Conservation (phyloP, 2,888 invertebrate genomes). For the Cheilosia impressa region DNA sequence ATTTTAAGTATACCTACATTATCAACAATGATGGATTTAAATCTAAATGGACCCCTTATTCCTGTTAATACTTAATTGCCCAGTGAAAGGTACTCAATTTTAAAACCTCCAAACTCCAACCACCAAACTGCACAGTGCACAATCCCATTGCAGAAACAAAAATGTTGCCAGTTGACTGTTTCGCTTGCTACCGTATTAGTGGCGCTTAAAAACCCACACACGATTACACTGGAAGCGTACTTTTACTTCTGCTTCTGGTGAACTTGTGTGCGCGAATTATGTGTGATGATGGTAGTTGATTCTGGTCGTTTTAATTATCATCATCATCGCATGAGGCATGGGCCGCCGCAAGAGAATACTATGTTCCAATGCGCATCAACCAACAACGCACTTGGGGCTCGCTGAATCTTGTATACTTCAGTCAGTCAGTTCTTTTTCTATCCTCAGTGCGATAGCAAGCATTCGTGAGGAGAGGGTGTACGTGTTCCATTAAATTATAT, state of each 20-base stretch:
- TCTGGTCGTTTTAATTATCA: conserved; percentile 31
- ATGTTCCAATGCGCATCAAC: background rate
- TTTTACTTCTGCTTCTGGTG: background rate
- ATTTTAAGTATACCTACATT: too few species aligned
- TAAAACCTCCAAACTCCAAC: too few species aligned
- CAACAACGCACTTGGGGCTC: background rate
- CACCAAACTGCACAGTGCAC: too few species aligned
- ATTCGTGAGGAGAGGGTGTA: conserved; percentile 33
- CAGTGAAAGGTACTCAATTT: too few species aligned
- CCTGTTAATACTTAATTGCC: too few species aligned
- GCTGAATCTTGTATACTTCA: background rate
- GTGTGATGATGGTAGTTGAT: conserved; percentile 12
- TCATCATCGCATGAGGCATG: background rate
- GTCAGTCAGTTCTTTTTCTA: conserved; percentile 49
- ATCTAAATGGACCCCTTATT: too few species aligned
- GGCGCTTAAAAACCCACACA: conserved; percentile 33
- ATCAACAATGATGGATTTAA: too few species aligned
- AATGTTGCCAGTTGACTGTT: conserved; percentile 2
- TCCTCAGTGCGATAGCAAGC: conserved; percentile 58
- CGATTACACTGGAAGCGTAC: conserved; percentile 49
- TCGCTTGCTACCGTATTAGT: conserved; percentile 36
- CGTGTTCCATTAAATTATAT: conserved; percentile 24
- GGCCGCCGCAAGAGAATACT: conserved; percentile 21
- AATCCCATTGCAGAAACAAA: background rate
- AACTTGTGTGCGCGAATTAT: conserved; percentile 49